These are phyloP conservation scores for Phenganax subtilis DNA, from an alignment of 92 coral and sea anemone species.

Conservation along the genomic window DNA sequence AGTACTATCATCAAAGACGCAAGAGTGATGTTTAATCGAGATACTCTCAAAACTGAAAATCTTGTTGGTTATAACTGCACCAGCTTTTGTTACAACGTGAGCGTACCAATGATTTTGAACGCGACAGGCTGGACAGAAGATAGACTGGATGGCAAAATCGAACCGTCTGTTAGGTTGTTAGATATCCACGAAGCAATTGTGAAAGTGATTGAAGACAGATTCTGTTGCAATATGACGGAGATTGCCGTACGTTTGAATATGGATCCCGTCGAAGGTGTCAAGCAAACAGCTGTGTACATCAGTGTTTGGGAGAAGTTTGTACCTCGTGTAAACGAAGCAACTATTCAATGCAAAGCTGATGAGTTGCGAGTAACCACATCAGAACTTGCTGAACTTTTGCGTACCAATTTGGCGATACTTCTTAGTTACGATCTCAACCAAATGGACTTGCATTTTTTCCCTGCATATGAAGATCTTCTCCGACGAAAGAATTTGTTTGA, in stretches of 20 bases:
- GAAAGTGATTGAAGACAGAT: slow-evolving; percentile 10
- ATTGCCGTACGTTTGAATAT: neutral
- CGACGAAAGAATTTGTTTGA: slow-evolving; percentile 18
- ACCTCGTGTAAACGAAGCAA: neutral
- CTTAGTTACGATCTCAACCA: neutral
- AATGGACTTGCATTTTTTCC: neutral
- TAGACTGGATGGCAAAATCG: slow-evolving; percentile 2
- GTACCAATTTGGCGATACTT: neutral
- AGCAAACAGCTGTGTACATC: neutral
- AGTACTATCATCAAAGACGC: slow-evolving; percentile 8
- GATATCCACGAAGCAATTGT: neutral
- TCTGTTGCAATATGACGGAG: slow-evolving; percentile 8
- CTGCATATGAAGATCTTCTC: neutral
- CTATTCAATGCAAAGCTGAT: slow-evolving; percentile 7
- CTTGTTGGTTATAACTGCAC: slow-evolving; percentile 27
- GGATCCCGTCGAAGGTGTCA: neutral
- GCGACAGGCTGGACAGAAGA: slow-evolving; percentile 34
- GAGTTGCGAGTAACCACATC: neutral
- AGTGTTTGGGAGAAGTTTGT: slow-evolving; percentile 9
- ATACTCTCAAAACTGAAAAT: neutral
- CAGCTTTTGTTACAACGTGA: slow-evolving; percentile 21
- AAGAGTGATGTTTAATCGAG: neutral
- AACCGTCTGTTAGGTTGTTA: neutral
- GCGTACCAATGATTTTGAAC: slow-evolving; percentile 16
- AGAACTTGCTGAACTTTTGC: slow-evolving; percentile 11